Percentiles rank a stretch among this genome's conserved stretches.
Conservation (phyloP, 2,888 invertebrate genomes). For the Lumbricus terrestris region DNA sequence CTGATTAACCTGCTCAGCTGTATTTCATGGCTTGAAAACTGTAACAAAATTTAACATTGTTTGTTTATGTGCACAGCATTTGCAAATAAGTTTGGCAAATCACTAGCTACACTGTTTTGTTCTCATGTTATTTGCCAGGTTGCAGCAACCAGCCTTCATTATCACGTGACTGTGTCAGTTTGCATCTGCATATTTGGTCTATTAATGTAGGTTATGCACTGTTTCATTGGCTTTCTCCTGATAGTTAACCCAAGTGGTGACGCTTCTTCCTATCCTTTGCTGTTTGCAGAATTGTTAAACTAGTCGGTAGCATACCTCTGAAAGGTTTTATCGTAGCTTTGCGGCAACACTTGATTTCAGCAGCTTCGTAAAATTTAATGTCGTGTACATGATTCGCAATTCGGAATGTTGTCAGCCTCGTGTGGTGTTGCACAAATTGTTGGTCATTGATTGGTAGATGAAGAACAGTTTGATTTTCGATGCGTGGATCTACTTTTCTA, state of each 20-base stretch:
- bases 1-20: neutral
- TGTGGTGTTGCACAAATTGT: neutral
- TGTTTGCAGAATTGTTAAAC: neutral
- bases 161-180: neutral
- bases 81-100: neutral
- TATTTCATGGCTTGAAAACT: neutral
- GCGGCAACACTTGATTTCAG: neutral
- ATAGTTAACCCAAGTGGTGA: neutral
- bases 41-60: neutral
- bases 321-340: neutral
- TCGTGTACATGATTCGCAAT: neutral
- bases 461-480: neutral
- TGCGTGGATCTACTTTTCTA: neutral
- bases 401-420: neutral
- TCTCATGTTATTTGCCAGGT: neutral
- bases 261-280: neutral
- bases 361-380: neutral
- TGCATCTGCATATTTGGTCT: too few relatives aligned
- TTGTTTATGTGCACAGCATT: neutral
- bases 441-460: constrained; percentile 3
- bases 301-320: neutral
- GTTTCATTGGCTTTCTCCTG: neutral
- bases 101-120: neutral
- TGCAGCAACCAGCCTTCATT: neutral
- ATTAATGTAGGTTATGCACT: neutral